Evolutionary conservation across 2,113 vertebrate genomes (phyloP).

Genomic region (Aspiorhynchus laticeps): DNA sequence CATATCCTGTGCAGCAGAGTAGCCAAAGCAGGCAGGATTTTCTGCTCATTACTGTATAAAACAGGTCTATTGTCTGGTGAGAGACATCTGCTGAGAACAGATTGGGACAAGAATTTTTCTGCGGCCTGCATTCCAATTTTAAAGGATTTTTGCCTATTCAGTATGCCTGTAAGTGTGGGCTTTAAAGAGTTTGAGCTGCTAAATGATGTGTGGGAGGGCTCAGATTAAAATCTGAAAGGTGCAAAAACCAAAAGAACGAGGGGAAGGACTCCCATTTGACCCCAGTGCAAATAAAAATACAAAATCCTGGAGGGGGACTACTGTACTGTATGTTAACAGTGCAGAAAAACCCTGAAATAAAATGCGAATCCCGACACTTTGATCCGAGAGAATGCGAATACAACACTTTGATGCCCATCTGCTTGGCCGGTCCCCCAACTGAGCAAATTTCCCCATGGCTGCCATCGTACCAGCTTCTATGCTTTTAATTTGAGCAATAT

Average conservation of each 20-base stretch:
- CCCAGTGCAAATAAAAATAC: neutral
- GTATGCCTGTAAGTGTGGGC: neutral
- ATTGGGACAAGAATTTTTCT: conserved; percentile 70
- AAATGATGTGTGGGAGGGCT: neutral
- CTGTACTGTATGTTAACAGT: neutral
- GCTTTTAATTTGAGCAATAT: conserved; percentile 63
- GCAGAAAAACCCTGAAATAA: neutral
- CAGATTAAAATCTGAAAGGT: conserved; percentile 10
- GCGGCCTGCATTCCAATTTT: conserved; percentile 58
- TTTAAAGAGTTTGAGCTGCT: conserved; percentile 21
- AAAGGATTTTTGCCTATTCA: conserved; percentile 41
- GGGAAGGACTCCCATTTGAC: neutral
- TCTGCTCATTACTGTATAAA: conserved; percentile 76
- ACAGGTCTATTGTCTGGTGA: conserved; percentile 71
- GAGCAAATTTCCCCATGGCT: conserved; percentile 62
- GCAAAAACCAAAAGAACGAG: neutral
- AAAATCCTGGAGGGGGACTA: neutral
- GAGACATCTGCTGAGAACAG: conserved; percentile 73
- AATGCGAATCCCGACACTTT: conserved; percentile 19
- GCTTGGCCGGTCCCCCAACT: conserved; percentile 61
- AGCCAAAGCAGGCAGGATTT: conserved; percentile 67
- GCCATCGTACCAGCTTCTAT: conserved; percentile 36
- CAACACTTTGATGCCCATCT: conserved; percentile 71
- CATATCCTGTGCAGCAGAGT: conserved; percentile 59
- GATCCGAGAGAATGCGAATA: neutral